Base-by-base conservation (phyloP, 2,888 invertebrate species). In the Oscheius onirici region DNA sequence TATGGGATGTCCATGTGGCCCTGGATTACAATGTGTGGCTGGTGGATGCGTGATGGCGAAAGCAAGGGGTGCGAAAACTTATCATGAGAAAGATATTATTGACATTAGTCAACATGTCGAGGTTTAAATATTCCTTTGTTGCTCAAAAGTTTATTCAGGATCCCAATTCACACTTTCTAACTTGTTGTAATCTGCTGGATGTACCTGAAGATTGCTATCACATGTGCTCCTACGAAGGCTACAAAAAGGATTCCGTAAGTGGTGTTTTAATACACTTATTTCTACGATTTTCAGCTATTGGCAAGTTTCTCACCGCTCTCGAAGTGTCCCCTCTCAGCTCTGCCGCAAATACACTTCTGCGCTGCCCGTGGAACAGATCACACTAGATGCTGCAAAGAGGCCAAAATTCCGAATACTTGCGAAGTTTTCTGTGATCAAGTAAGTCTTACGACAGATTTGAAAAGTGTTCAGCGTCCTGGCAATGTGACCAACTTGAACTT, bases 391-490 rank as follows among this genome's bases (percentile, higher is more conserved):
- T 79, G 79, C 43, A 24, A 49, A 10, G 66, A 66, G 24, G 69
- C 68, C 40, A 26, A 54, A 3, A 66, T 79, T 28, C 74, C 74
- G 15, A 15, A 26, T n/a, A 60, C 66, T 1, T 79, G 79, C 49
- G 58, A 72, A 24, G 71, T 71, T 3, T 77, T 79, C 46, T 79
- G 79, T 43, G 77, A 79, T 63, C 79, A 79, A 71, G 78, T 75
- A 41, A 22, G 26, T 20, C 1, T 43, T 26, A n/a, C 34, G 5
- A 34, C 34, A 34, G 8, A 34, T 8, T 34, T 40, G 13, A 3
- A 6, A 10, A 5, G 26, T 6, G 68, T 76, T 28, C 68, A 77
- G 74, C 68, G 73, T 3, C 74, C 70, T 2, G 75, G 71, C 3
- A 58, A 69, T 46, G 68, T 60, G 28, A 69, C 72, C n/a, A 68